Evolutionary conservation across 2,113 vertebrate genomes (phyloP).

Genomic region (Conger conger): DNA sequence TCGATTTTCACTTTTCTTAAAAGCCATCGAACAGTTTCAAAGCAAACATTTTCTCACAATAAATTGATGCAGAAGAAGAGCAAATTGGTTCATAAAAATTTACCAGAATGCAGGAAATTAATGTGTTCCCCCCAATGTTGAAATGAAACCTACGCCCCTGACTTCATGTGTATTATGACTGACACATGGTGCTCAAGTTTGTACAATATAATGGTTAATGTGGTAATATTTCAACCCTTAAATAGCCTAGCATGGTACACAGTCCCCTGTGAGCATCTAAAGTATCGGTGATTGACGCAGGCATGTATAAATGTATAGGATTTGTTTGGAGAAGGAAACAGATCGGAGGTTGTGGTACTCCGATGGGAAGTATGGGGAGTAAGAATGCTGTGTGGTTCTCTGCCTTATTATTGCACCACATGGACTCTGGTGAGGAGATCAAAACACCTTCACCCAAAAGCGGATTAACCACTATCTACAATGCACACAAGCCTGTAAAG

Average conservation of each 20-base stretch:
- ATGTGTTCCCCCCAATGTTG: too few species aligned
- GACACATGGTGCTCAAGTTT: background rate
- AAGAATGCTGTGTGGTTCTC: background rate
- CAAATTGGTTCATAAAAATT: too few species aligned
- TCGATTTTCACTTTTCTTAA: too few species aligned
- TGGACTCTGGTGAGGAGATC: conserved; percentile 3
- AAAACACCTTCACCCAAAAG: background rate
- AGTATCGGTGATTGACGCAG: background rate
- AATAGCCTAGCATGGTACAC: background rate
- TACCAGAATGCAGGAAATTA: too few species aligned
- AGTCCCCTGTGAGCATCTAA: background rate
- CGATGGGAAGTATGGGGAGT: background rate
- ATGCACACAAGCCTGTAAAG: conserved; percentile 17
- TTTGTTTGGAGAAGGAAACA: background rate
- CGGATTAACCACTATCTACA: background rate
- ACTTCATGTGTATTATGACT: background rate
- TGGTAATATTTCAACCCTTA: background rate
- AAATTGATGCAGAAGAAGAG: too few species aligned
- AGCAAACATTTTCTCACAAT: too few species aligned
- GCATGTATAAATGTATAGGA: conserved; percentile 1
- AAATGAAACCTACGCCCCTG: too few species aligned
- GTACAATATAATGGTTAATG: background rate
- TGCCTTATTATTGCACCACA: background rate
- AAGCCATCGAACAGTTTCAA: too few species aligned
- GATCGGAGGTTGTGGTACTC: background rate